Base-by-base conservation (phyloP, 2,888 invertebrate species). In the Drosophila kuntzei region DNA sequence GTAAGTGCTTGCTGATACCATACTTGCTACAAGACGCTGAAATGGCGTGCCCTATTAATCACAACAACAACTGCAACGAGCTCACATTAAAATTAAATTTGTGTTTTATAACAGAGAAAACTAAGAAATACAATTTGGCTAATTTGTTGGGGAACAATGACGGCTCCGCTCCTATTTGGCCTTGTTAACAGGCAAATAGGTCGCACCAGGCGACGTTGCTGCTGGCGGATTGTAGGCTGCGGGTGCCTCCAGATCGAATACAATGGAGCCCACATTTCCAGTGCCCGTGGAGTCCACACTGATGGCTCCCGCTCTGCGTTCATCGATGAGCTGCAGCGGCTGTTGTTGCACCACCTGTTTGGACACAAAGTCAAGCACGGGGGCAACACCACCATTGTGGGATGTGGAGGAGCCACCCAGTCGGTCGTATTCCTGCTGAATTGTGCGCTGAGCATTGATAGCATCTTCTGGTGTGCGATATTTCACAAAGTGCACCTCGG, bases 401-500 rank as follows among this genome's bases (percentile, higher is more conserved):
- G 79, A 80, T 22, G 67, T 80, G 8, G 90, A 86, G 5, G 81
- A 68, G 49, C 91, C 91, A 14, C 88, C 89, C 62, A 91, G 64
- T 1, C 85, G 71, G 61, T 90, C 90, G 60, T 91, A 91, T 50
- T 91, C 90, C 60, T 87, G 82, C 61, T 91, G 91, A 53, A 91
- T 91, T 37, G 89, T 79, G 6, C 84, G 87, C 78, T 91, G 91
- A 0, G 91, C 91, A 66, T 90, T 87, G 12, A 82, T 67, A 7
- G 91, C 91, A 71, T 91, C 91, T 71, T 90, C 89, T 9, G 79
- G 71, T 7, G 91, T 91, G 58, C 90, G 90, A 63, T 91, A 91
- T 46, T 91, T 91, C 61, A 91, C 87, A 41, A 91, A 91, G 74
- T 90, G 90, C 46, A 91, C 91, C 79, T 91, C 91, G 11, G 91